Evolutionary conservation across 2,113 vertebrate species (phyloP), one percentile per base, ranked within the genome.

Genomic region (Salvelinus namaycush): DNA sequence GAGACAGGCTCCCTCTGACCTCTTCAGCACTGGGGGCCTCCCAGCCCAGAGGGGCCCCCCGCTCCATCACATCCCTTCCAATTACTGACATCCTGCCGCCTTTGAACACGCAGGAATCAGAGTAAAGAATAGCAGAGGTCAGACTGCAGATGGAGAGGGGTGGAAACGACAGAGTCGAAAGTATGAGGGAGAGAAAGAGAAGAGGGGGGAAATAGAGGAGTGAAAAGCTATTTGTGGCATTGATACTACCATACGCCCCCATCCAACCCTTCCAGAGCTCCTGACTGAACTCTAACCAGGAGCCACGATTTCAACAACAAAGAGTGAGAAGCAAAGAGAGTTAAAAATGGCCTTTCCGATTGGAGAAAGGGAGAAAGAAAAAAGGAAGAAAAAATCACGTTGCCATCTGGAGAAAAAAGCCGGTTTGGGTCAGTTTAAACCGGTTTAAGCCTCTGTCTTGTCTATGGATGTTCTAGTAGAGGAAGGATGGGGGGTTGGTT

Each of bases 241-340:
- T 89, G 91, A 91, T 91, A 90, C 92, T 86, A 89, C 83, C 81
- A 78, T 75, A 81, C 79, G 80, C 85, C 87, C 80, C 72, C 81
- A 84, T 76, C 81, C 78, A 84, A 88, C 75, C 81, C 85, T 86
- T 87, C 86, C 85, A 83, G 88, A 78, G 79, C 83, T 86, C 73
- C 83, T 83, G 90, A 89, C 90, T 87, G 83, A 87, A 86, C 82
- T 69, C 78, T 93, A 92, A 93, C 91, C 90, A 93, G 89, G 90
- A 93, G 89, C 91, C 92, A 93, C 93, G 92, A 91, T 93, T 93
- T 92, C 89, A 93, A 92, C 92, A 93, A 90, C 88, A 91, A 84
- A 89, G 87, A 81, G 59, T 22, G 66, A 80, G 80, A 79, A 75
- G 39, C 44, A 83, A 72, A 77, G 69, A 76, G 67, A 77, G 72